Percentiles rank a stretch among this genome's conserved stretches.
These are phyloP conservation scores for Calyptommatus sinebrachiatus DNA, from an alignment of 2,113 vertebrate genomes.

Conservation along the genomic window DNA sequence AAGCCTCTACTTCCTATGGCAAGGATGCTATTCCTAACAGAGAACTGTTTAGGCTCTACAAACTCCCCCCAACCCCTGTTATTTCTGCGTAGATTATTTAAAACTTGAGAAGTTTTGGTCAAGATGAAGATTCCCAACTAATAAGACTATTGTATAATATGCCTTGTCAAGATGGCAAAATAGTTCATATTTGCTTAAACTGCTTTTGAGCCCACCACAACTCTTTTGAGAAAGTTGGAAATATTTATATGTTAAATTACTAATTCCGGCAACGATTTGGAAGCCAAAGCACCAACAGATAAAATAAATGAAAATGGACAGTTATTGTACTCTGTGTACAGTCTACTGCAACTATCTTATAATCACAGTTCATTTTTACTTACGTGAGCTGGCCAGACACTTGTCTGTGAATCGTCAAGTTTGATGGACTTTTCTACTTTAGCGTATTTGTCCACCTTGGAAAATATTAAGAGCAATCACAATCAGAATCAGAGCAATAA, in stretches of 20 bases:
- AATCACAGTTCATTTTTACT: slow-evolving; percentile 50
- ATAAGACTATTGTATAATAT: too few relatives aligned
- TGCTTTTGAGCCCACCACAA: not conserved
- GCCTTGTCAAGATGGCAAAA: too few relatives aligned
- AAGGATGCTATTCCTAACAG: too few relatives aligned
- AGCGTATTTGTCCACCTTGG: slow-evolving; percentile 95
- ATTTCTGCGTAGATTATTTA: too few relatives aligned
- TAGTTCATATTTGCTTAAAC: too few relatives aligned
- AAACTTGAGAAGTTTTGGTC: too few relatives aligned
- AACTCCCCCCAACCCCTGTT: too few relatives aligned
- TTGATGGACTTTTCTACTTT: slow-evolving; percentile 93
- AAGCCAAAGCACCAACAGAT: not conserved
- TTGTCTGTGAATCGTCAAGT: slow-evolving; percentile 87
- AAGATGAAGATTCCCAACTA: too few relatives aligned
- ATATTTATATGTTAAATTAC: not conserved
- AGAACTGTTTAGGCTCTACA: too few relatives aligned
- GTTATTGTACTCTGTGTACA: not conserved
- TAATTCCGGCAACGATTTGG: not conserved
- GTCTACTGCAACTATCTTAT: too few relatives aligned
- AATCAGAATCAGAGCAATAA: not conserved
- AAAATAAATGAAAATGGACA: not conserved
- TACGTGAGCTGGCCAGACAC: slow-evolving; percentile 94
- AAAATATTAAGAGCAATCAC: slow-evolving; percentile 27
- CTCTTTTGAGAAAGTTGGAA: not conserved
- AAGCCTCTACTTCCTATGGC: too few relatives aligned